These are phyloP conservation scores for human (Homo sapiens) DNA, from an alignment of 2,113 vertebrate species.

Conservation along the genomic window GRCh38 chr15:43928001-43928500, in stretches of 20 bases:
- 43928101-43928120: background rate
- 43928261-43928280: background rate
- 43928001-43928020: background rate
- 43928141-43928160: background rate
- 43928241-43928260: background rate
- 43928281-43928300: background rate
- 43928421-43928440: too few relatives aligned
- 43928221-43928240: background rate
- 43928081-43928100: background rate
- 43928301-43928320: background rate
- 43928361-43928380: background rate
- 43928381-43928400: background rate
- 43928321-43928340: background rate
- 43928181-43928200: background rate
- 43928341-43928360: background rate
- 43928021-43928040: background rate
- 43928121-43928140: constrained; percentile 8
- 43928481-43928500: background rate
- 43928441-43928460: background rate
- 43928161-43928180: background rate
- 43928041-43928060: background rate
- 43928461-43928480: background rate
- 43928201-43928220: background rate
- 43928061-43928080: background rate
- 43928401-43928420: background rate